Evolutionary conservation across 92 coral and sea anemone genomes (phyloP), one percentile per base, ranked within the genome.

Genomic region (Heliopora coerulea): DNA sequence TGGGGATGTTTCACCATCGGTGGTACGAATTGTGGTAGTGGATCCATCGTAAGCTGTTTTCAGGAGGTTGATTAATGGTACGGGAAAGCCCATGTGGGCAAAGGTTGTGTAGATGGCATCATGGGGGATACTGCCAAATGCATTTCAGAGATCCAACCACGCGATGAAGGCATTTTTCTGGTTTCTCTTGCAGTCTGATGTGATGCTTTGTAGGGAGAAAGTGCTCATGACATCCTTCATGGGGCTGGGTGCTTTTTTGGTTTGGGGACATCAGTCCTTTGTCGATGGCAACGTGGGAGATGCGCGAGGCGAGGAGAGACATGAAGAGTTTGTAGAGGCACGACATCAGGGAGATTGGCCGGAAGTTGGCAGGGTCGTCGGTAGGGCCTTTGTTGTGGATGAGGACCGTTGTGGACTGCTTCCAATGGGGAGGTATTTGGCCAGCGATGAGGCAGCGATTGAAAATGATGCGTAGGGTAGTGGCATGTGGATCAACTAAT

Each of bases 301-400:
- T 28, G 1, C 58, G 57, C 0, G 17, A 11, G 14, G 73, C 3
- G 1, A 65, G 17, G 3, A 66, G 27, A 3, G 54, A 18, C 3
- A 27, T 48, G 25, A 21, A 66, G 7, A 66, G 21, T 25, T 66
- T 66, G 37, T 66, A 66, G 24, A 66, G 23, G 35, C 73, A 66
- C 31, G 54, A 34, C 73, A 66, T 66, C 35, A 66, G 34, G 0
- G 73, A 56, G 12, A 66, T 66, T 25, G 73, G 73, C 29, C 57
- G 7, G 24, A 66, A 66, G 58, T 66, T 66, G 57, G n/a, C 20
- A 21, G 49, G 15, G 20, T 66, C 56, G 24, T 41, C 28, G 1
- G 26, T 21, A n/a, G 49, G 25, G 34, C 73, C 73, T 66, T 66
- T 66, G 34, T 66, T 66, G 73, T 66, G 37, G 7, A 66, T 42